Evolutionary conservation across 2,888 invertebrate genomes (phyloP).

Genomic region (Lycaena phlaeas): DNA sequence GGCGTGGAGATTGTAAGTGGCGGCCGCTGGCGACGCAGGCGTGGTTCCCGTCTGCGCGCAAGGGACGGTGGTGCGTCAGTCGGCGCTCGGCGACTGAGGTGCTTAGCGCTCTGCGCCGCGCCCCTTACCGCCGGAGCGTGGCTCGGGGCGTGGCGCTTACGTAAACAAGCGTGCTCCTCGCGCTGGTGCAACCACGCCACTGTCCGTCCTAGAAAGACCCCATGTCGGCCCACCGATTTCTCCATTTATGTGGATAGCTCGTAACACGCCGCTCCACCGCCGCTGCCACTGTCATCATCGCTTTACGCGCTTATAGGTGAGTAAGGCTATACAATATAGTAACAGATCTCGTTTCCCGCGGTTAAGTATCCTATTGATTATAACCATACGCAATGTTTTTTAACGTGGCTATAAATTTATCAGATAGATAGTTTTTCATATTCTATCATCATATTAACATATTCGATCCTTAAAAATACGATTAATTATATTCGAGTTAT

Average conservation of each 20-base stretch:
- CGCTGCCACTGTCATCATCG: slow-evolving; percentile 55
- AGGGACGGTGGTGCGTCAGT: slow-evolving; percentile 57
- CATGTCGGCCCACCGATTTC: slow-evolving; percentile 61
- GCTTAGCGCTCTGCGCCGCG: slow-evolving; percentile 66
- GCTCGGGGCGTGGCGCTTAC: slow-evolving; percentile 74
- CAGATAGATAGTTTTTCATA: no score
- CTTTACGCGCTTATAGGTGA: slow-evolving; percentile 65
- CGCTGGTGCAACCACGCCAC: slow-evolving; percentile 58
- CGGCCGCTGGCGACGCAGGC: slow-evolving; percentile 39
- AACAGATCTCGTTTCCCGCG: neutral
- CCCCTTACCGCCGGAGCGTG: slow-evolving; percentile 64
- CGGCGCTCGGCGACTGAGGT: slow-evolving; percentile 67
- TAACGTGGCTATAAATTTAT: no score
- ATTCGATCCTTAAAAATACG: no score
- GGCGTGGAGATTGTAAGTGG: slow-evolving; percentile 36
- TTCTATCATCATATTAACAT: no score
- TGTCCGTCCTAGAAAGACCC: slow-evolving; percentile 62
- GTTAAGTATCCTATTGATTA: neutral
- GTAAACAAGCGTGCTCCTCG: slow-evolving; percentile 64
- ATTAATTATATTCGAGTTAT: no score
- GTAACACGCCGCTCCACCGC: slow-evolving; percentile 49
- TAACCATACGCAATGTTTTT: neutral
- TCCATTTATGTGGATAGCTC: slow-evolving; percentile 54
- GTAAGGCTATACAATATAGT: slow-evolving; percentile 5
- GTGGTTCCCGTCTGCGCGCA: slow-evolving; percentile 36